Evolutionary conservation across 92 coral and sea anemone genomes (phyloP), one percentile per base, ranked within the genome.

Genomic region (Isaurus tuberculatus): DNA sequence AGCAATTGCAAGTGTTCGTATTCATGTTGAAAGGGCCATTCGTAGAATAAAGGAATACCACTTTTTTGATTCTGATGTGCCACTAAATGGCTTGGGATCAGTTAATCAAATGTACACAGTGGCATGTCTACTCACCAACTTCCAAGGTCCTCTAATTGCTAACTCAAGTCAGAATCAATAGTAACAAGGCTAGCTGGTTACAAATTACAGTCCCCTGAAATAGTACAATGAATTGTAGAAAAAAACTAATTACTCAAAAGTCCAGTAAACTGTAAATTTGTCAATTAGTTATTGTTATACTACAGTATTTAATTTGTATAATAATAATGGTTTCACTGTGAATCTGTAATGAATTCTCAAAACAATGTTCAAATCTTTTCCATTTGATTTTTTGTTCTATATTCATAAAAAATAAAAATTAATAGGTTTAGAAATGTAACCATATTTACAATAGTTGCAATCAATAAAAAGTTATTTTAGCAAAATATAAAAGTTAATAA

Each of bases 11-110:
- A 88, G 77, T 8, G 70, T 91, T 15, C 63, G 90, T 3, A 91
- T 91, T 31, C 92, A 88, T 64, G 92, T 92, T 8, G 89, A 89
- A 73, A 74, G 92, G 49, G 91, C 89, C 26, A 92, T 86, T 15
- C 36, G 89, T 40, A 83, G 92, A 33, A 83, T 91, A 4, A 89
- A 89, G 33, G 92, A 89, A 55, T 89, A 20, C 73, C 92, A 89
- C 57, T 26, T 80, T 64, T 89, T 85, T 89, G 81, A 89, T 65
- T 80, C 84, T 15, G 87, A 80, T 57, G 66, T 89, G 4, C 84
- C 80, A 28, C 63, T 89, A 30, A 16, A 32, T 15, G 63, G 44
- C 2, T 42, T 89, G 14, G 87, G 92, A 10, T 85, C 92, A 17
- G 49, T 89, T 61, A 85, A 85, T 67, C 92, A 89, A 68, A 17